These are phyloP conservation scores for Eclectus roratus DNA, from an alignment of 2,113 vertebrate genomes.

Conservation along the genomic window DNA sequence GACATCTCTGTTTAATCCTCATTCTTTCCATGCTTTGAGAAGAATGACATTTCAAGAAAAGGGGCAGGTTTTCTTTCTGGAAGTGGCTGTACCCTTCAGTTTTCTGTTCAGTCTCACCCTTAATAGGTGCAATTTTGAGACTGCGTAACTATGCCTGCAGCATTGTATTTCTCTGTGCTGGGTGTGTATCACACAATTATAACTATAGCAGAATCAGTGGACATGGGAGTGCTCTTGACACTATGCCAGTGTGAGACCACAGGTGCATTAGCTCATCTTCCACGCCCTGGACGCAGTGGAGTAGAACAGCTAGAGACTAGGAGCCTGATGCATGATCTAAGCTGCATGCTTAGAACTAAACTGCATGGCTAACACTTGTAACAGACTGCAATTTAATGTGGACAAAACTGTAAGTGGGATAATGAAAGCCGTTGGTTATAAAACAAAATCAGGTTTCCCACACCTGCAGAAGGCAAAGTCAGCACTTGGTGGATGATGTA, in stretches of 20 bases:
- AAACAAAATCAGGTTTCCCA: background rate
- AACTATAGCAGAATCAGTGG: background rate
- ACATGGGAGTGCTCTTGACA: background rate
- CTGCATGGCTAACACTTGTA: background rate
- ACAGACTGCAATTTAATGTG: background rate
- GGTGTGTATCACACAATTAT: background rate
- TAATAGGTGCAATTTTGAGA: background rate
- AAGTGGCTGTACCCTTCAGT: background rate
- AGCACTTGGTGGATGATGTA: background rate
- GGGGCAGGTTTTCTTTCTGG: constrained; percentile 5
- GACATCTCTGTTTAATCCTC: background rate
- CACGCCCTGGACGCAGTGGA: rapidly evolving
- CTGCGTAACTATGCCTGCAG: background rate
- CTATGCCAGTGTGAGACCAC: background rate
- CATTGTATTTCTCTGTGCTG: background rate
- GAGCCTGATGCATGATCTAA: background rate
- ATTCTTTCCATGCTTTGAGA: background rate
- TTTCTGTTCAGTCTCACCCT: background rate
- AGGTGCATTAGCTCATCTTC: background rate
- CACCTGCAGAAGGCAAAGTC: background rate
- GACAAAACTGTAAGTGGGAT: background rate
- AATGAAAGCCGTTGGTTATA: background rate
- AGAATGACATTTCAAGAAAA: background rate
- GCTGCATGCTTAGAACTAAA: background rate
- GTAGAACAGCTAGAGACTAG: background rate